A percentile compares a stretch with the other conserved stretches of the same genome.
Evolutionary conservation across 2,797 vertebrate species (phyloP).

Genomic region (Myiotriccus ornatus): DNA sequence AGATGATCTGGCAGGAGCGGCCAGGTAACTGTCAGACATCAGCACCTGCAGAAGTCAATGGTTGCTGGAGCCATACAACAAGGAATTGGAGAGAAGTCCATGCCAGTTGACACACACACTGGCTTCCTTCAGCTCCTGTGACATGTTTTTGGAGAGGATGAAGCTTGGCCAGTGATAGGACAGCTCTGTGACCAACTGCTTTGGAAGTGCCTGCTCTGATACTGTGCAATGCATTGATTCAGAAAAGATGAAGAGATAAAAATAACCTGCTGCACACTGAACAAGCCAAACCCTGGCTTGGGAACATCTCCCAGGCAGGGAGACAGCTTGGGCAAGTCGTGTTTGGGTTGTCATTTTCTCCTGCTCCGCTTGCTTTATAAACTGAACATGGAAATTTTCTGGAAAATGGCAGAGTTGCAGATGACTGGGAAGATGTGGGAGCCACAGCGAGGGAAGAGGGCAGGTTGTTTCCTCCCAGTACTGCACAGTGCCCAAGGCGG

Average conservation of each 20-base stretch:
- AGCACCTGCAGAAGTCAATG: background rate
- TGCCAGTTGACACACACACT: accelerated
- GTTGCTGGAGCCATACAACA: accelerated
- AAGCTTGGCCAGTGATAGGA: background rate
- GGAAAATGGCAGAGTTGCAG: background rate
- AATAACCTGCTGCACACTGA: background rate
- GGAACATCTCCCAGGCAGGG: background rate
- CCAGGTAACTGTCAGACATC: background rate
- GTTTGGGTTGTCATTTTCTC: background rate
- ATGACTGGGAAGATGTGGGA: background rate
- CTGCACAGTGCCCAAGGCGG: background rate
- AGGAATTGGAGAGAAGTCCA: background rate
- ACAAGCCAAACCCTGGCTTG: background rate
- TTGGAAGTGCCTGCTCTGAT: background rate
- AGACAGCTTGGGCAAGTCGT: background rate
- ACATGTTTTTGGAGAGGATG: background rate
- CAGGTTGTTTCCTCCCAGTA: background rate
- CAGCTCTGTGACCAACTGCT: background rate
- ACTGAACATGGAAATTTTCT: accelerated
- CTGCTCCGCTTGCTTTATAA: background rate
- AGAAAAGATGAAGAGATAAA: background rate
- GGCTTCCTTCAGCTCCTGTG: background rate
- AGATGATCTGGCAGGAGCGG: background rate
- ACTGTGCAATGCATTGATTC: accelerated
- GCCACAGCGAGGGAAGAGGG: accelerated